Conservation (phyloP, 2,888 invertebrate species). For the Pomacea canaliculata region DNA sequence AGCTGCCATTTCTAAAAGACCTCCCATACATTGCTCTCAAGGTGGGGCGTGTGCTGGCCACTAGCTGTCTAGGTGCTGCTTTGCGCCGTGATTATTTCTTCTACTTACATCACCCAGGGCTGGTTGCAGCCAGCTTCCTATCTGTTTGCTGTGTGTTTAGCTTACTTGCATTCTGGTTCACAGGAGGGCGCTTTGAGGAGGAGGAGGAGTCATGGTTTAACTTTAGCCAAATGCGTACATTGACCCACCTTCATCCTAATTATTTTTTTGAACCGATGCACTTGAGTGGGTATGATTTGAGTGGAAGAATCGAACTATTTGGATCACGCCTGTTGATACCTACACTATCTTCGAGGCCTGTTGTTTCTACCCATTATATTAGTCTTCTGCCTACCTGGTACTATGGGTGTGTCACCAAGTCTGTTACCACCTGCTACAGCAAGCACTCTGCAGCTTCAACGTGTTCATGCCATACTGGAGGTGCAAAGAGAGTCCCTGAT, state of each 20-base stretch:
- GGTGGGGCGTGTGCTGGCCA: conserved; percentile 60
- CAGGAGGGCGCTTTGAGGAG: conserved; percentile 34
- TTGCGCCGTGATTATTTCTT: conserved; percentile 59
- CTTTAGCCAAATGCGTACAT: conserved; percentile 59
- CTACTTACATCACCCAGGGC: conserved; percentile 41
- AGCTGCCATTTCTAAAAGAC: conserved; percentile 67
- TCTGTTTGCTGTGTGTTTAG: conserved; percentile 33
- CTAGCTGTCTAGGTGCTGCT: conserved; percentile 59
- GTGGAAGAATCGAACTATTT: conserved; percentile 36
- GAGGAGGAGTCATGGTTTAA: conserved; percentile 68
- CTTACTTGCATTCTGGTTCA: conserved; percentile 38
- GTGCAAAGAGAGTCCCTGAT: not conserved
- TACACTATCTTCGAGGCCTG: conserved; percentile 66
- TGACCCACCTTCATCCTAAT: conserved; percentile 46
- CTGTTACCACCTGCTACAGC: no score
- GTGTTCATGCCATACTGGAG: not conserved
- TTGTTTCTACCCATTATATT: conserved; percentile 71
- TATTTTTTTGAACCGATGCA: conserved; percentile 35
- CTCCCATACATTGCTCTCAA: conserved; percentile 63
- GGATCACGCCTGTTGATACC: conserved; percentile 62
- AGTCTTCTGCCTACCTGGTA: conserved; percentile 71
- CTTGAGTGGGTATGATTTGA: conserved; percentile 34
- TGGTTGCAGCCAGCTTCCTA: conserved; percentile 48
- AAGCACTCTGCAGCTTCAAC: not conserved
- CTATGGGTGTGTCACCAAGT: conserved; percentile 7